Conservation (phyloP, 2,113 vertebrate genomes). For the Dissostichus mawsoni region DNA sequence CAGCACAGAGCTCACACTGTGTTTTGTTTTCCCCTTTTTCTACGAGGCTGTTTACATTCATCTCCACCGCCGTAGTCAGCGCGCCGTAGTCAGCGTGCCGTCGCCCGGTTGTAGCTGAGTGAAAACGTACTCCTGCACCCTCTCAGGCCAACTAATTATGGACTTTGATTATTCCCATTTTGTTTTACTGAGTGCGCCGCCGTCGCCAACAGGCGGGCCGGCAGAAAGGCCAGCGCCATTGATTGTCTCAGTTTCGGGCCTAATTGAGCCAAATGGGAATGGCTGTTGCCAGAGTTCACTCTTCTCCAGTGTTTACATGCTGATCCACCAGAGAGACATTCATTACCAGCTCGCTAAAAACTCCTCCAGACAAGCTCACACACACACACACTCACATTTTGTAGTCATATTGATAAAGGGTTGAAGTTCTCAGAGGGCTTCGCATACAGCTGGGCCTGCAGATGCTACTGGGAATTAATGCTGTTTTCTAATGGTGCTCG, state of each 20-base stretch:
- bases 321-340: slow-evolving; percentile 77
- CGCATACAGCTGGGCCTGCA: slow-evolving; percentile 62
- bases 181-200: slow-evolving; percentile 73
- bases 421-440: slow-evolving; percentile 63
- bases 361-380: slow-evolving; percentile 57
- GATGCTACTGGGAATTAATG: slow-evolving; percentile 69
- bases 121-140: slow-evolving; percentile 66
- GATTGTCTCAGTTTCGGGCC: slow-evolving; percentile 82
- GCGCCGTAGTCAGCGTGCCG: slow-evolving; percentile 18
- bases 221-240: slow-evolving; percentile 80
- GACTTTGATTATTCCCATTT: slow-evolving; percentile 86
- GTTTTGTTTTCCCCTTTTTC: slow-evolving; percentile 55
- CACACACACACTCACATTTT: slow-evolving; percentile 40
- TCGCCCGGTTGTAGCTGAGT: slow-evolving; percentile 51
- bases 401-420: slow-evolving; percentile 67
- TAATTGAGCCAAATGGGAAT: slow-evolving; percentile 90
- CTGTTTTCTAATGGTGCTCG: slow-evolving; percentile 62
- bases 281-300: slow-evolving; percentile 83
- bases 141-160: slow-evolving; percentile 82
- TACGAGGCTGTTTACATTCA: slow-evolving; percentile 59
- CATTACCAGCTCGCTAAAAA: slow-evolving; percentile 75
- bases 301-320: slow-evolving; percentile 82
- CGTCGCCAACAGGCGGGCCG: slow-evolving; percentile 74
- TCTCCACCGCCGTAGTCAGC: slow-evolving; percentile 45
- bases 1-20: slow-evolving; percentile 23